Base-by-base conservation (phyloP, 2,113 vertebrate species). In the Condylura cristata region DNA sequence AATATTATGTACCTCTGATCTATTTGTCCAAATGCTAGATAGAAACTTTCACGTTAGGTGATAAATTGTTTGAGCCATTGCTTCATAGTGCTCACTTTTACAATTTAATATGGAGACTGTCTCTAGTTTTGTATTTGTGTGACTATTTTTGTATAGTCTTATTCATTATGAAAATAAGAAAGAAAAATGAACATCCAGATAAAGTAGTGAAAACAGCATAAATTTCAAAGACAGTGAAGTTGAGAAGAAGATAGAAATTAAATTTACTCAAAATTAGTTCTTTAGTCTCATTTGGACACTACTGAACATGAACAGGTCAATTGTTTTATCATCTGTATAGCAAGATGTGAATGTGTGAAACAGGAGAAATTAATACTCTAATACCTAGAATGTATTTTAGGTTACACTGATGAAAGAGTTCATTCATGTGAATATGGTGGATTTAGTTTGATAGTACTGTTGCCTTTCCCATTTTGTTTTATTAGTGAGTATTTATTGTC, bases 231-330 rank as follows among this genome's bases (percentile, higher is more conserved):
- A 86, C 32, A 78, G 4, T 89, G 63, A 89, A 63, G 13, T 48
- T 89, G 89, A 92, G 61, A 72, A 58, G 32, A 71, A 78, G 61
- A 12, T 86, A 74, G 22, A 44, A 90, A 78, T 96, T 85, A 63
- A 18, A 7, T 8, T 28, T 70, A 28, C 3, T 16, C 9, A 28
- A 83, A 86, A 86, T 39, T 81, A 76, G 5, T 4, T 84, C n/a
- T 89, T 46, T 80, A 70, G 37, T 89, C 13, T 92, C 6, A 37
- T 0, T 37, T 66, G 34, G 20, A 26, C 28, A 87, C 34, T 9
- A 75, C 13, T 80, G n/a, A 48, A 86, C 34, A 37, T 41, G 28
- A 68, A 20, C 6, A 44, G 60, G 34, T 70, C 37, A 79, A 39
- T 53, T 53, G 44, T 85, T 95, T 93, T 58, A 4, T 96, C 12